Evolutionary conservation across 2,797 vertebrate genomes (phyloP), one percentile per base, ranked within the genome.

Genomic region (Pelochelys cantorii): DNA sequence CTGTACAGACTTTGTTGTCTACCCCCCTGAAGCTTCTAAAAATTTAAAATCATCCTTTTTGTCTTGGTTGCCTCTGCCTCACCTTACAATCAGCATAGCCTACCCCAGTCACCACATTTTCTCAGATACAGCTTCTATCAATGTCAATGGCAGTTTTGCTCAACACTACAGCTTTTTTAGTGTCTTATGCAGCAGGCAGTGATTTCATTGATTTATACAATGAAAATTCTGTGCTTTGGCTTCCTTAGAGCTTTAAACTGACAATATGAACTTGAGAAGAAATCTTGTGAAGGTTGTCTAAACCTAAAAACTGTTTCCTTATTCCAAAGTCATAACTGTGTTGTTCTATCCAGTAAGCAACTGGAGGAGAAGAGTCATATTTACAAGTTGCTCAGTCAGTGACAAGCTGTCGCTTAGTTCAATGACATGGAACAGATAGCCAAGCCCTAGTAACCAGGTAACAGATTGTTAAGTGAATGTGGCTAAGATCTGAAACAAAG

Each of bases 341-440:
- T 42, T 79, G 22, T 90, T 96, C 82, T 87, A 12, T 15, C 22
- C 15, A 78, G 74, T 0, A 0, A 54, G 62, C 87, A 9, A 65
- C 82, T 29, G 54, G n/a, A 81, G 59, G 86, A 90, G 83, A 88
- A 22, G 55, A 81, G 8, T 78, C 4, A 1, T 34, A 8, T 0
- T 2, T 87, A 57, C 55, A 87, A 84, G 83, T 88, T 78, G 68
- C 85, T 90, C 87, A 86, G 85, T 93, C 37, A 59, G 68, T 85
- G 84, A 92, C 62, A 81, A 86, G 83, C 34, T 96, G 90, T 68
- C 83, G 77, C 48, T 65, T 90, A 80, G 79, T 77, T 54, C 87
- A 95, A 29, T 96, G 94, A 92, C 59, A 84, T 7, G 8, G 83
- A 96, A 89, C 92, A 95, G 92, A 97, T 93, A 91, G 86, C 84